These are phyloP conservation scores for Otus scops DNA, from an alignment of 2,797 vertebrate genomes.

Conservation along the genomic window DNA sequence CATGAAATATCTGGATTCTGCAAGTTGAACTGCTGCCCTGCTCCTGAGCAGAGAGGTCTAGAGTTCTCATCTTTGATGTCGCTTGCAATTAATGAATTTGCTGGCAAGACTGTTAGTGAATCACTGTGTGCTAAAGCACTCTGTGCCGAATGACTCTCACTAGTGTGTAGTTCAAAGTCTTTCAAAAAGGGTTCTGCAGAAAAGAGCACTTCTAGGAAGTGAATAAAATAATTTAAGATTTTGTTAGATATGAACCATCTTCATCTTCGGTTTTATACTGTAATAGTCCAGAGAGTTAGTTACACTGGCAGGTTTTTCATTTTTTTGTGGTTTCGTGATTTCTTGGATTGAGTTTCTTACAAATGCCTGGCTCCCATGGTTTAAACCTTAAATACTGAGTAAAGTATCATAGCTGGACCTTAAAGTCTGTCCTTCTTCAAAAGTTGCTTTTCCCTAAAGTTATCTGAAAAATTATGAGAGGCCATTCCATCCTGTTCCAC, in stretches of 20 bases:
- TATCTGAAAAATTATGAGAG: not conserved
- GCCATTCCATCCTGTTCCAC: not conserved
- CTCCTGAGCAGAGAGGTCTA: not conserved
- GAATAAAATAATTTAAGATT: not conserved
- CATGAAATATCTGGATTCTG: not conserved
- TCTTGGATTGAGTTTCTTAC: not conserved
- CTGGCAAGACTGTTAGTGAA: not conserved
- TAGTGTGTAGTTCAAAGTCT: not conserved
- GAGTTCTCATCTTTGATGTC: not conserved
- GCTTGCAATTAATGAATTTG: not conserved
- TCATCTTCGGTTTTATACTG: not conserved
- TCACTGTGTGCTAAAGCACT: not conserved
- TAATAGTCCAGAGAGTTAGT: not conserved
- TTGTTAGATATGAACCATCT: not conserved
- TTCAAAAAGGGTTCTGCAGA: not conserved
- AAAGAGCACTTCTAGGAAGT: not conserved
- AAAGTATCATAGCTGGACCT: not conserved
- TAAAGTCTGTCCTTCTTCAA: not conserved
- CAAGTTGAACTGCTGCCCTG: not conserved
- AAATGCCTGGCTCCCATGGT: not conserved
- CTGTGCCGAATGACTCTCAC: not conserved
- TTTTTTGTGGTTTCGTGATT: not conserved
- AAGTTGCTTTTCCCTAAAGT: not conserved
- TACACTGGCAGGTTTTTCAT: not conserved
- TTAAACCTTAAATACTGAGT: not conserved